Conservation (phyloP, 2,888 invertebrate species). For the Hirtodrosophila alboralis region DNA sequence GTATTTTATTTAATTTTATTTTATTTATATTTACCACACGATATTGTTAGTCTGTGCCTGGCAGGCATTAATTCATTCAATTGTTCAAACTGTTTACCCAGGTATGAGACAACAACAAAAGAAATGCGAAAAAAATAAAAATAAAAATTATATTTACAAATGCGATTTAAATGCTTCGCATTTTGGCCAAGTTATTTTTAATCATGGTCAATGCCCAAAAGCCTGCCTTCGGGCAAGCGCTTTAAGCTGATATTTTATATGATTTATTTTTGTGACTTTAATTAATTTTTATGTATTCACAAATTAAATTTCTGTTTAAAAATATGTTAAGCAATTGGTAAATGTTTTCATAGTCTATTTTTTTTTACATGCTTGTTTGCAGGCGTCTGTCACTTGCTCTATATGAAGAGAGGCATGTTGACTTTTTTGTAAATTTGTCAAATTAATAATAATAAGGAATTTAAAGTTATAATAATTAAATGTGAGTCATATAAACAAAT, state of each 20-base stretch:
- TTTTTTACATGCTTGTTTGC: background rate
- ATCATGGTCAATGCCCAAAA: constrained; percentile 28
- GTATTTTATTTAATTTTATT: constrained; percentile 14
- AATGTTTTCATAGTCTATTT: background rate
- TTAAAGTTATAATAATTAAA: no score
- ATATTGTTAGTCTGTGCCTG: constrained; percentile 8
- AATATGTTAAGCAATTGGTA: constrained; percentile 1
- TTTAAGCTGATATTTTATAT: constrained; percentile 10
- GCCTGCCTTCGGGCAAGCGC: constrained; percentile 2
- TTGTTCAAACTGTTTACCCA: constrained; percentile 1
- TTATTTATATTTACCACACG: no score
- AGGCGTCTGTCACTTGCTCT: background rate
- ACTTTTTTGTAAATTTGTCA: no score
- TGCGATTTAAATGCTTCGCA: constrained; percentile 30
- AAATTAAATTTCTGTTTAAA: constrained; percentile 21
- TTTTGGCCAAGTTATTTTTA: constrained; percentile 41
- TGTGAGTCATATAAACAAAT: no score
- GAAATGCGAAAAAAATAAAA: background rate
- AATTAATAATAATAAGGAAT: no score
- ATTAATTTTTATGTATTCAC: constrained; percentile 11
- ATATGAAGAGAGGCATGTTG: background rate
- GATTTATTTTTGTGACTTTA: constrained; percentile 30
- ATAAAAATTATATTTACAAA: background rate
- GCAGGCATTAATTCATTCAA: background rate
- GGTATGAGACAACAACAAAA: constrained; percentile 3